These are phyloP conservation scores for Linurgus olivaceus DNA, from an alignment of 2,797 vertebrate genomes.

Conservation along the genomic window DNA sequence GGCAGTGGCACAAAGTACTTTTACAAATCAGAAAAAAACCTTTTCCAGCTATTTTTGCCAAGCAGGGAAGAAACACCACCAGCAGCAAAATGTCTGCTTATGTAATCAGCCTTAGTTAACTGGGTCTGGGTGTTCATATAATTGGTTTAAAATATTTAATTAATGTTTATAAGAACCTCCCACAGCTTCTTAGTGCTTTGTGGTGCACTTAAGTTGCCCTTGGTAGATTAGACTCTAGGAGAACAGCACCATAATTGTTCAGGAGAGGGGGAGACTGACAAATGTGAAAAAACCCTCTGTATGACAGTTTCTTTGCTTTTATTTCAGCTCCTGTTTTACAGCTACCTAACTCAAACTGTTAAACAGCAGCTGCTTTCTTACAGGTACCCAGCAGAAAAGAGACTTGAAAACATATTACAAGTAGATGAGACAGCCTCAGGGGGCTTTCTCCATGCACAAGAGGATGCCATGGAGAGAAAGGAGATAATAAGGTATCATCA, in stretches of 20 bases:
- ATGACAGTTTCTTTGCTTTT: not conserved
- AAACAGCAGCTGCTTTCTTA: not conserved
- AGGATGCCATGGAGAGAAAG: not conserved
- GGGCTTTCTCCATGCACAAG: not conserved
- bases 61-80: not conserved
- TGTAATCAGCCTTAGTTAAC: not conserved
- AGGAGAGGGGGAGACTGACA: not conserved
- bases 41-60: not conserved
- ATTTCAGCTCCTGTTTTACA: not conserved
- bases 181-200: not conserved
- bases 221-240: not conserved
- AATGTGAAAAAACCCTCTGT: not conserved
- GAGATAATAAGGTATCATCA: not conserved
- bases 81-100: not conserved
- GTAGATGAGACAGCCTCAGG: not conserved
- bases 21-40: not conserved
- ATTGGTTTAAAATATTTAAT: slow-evolving; percentile 31
- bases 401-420: not conserved
- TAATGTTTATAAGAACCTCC: not conserved
- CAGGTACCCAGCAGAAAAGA: not conserved
- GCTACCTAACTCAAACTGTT: not conserved
- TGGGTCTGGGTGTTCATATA: not conserved
- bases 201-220: not conserved
- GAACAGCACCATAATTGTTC: not conserved
- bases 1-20: not conserved